Evolutionary conservation across 2,113 vertebrate species (phyloP), one percentile per base, ranked within the genome.

Genomic region (Labeo rohita): DNA sequence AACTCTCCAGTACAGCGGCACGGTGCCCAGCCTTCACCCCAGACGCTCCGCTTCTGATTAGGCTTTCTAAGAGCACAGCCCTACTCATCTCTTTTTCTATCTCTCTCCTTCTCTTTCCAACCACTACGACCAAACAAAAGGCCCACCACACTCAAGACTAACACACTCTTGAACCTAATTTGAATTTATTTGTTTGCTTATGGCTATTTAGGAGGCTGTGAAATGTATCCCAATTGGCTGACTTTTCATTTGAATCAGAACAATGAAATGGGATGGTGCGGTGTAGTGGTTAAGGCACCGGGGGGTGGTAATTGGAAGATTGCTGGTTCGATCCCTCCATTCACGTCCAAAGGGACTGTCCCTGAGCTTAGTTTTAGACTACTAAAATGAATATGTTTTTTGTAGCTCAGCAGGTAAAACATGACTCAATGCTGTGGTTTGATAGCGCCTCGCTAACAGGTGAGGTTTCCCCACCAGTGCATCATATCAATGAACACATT

Each of bases 41-140:
- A 78, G 76, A 84, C 76, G 34, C 83, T 85, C 68, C 3, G 45
- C 87, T 65, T 73, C 49, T 87, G 86, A 84, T 87, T 73, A 87
- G 87, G 68, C 87, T 85, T 80, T 75, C 76, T 50, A 66, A 70
- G 84, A 80, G 84, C 66, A 45, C n/a, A 43, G 49, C 75, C 49
- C 86, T 52, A n/a, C 68, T 73, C 23, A 49, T 36, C 68, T 39
- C 76, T 56, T 15, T 84, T 45, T 78, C 36, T 54, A 28, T 73
- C 65, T 73, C 54, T 70, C 65, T 72, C 39, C 63, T 45, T 79
- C 43, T 72, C 45, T 76, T 49, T 72, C 39, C 39, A 16, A 8
- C 16, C 15, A 0, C 21, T 36, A 72, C 52, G 6, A 43, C 72
- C 18, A 15, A 34, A 82, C 78, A 83, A 73, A 49, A 84, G 52